Conservation (phyloP, 2,113 vertebrate species). For the Cyanoliseus patagonus region DNA sequence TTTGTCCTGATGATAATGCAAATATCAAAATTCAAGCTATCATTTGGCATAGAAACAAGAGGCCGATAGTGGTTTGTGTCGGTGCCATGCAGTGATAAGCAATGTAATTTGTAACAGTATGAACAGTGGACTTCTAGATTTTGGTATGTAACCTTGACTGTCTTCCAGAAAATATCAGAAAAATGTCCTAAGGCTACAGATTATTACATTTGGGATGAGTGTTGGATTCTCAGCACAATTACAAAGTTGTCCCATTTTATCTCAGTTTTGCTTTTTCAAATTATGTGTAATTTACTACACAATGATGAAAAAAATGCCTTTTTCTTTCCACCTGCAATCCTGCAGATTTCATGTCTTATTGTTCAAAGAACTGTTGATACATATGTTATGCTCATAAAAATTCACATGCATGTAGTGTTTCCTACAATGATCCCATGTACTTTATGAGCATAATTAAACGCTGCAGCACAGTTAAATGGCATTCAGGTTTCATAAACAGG, state of each 20-base stretch:
- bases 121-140: conserved; percentile 19
- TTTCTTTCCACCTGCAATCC: background rate
- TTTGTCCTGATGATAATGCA: background rate
- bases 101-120: background rate
- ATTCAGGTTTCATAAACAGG: background rate
- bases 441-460: background rate
- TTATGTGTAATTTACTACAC: background rate
- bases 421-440: background rate
- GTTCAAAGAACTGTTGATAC: background rate
- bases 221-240: background rate
- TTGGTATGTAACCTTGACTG: conserved; percentile 27
- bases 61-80: background rate
- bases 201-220: conserved; percentile 14
- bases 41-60: background rate
- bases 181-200: background rate
- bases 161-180: conserved; percentile 40
- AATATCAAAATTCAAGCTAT: background rate
- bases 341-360: background rate
- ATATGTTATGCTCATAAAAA: background rate
- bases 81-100: background rate
- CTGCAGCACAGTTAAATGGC: background rate
- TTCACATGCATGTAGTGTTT: background rate
- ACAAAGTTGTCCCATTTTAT: background rate
- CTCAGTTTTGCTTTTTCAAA: background rate
- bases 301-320: rapidly evolving